Conservation (phyloP, 1,140 invertebrate genomes). For the Papilio glaucus region DNA sequence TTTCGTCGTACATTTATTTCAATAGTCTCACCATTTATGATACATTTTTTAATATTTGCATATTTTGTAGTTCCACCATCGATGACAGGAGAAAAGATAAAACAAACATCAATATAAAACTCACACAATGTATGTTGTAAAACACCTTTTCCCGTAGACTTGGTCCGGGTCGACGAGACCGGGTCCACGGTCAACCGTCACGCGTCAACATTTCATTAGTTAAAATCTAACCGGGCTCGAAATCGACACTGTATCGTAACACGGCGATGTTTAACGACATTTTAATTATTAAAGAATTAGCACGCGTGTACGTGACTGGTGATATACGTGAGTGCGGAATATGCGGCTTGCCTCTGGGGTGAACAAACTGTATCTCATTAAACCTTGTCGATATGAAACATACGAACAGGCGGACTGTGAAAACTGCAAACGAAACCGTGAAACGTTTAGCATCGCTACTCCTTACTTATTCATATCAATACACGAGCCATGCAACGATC, state of each 20-base stretch:
- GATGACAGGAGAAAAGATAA: background rate
- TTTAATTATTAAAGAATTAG: background rate
- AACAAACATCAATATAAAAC: background rate
- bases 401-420: background rate
- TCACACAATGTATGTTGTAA: background rate
- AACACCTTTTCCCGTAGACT: background rate
- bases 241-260: background rate
- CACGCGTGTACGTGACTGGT: background rate
- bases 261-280: background rate
- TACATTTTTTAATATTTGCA: too few species aligned
- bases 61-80: background rate
- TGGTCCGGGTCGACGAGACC: background rate
- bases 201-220: background rate
- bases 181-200: background rate
- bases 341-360: background rate
- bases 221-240: background rate
- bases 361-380: conserved; percentile 23
- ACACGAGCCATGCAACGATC: too few species aligned
- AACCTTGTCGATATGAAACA: conserved; percentile 6
- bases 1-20: too few species aligned
- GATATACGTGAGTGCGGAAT: background rate
- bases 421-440: background rate
- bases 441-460: background rate
- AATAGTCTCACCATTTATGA: too few species aligned
- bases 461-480: background rate